A percentile compares a stretch with the other conserved stretches of the same genome.
These are phyloP conservation scores for Drosophila atripex DNA, from an alignment of 2,888 invertebrate genomes.

Conservation along the genomic window DNA sequence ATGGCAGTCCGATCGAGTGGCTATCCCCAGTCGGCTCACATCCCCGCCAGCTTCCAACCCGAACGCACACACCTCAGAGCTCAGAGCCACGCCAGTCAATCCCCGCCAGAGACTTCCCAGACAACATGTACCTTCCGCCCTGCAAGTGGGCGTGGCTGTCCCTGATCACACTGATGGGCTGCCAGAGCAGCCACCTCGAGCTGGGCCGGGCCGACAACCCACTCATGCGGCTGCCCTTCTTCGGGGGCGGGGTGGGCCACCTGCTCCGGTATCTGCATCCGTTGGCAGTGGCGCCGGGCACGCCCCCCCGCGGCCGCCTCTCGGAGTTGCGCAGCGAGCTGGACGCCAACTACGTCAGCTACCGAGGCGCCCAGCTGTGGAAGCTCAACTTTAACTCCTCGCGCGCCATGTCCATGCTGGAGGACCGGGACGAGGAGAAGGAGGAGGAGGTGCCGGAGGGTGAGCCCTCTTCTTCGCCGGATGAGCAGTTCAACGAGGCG, in stretches of 20 bases:
- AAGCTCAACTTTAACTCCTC: slow-evolving; percentile 75
- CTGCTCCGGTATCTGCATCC: slow-evolving; percentile 73
- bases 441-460: background rate
- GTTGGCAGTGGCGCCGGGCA: slow-evolving; percentile 40
- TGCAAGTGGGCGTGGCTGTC: slow-evolving; percentile 14
- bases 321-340: slow-evolving; percentile 74
- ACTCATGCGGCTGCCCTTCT: slow-evolving; percentile 72
- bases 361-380: slow-evolving; percentile 79
- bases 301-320: slow-evolving; percentile 43
- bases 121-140: background rate
- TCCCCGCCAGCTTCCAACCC: slow-evolving; percentile 19
- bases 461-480: slow-evolving; percentile 21
- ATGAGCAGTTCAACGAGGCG: slow-evolving; percentile 61
- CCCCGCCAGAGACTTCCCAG: background rate
- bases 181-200: background rate
- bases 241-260: slow-evolving; percentile 74
- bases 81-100: background rate
- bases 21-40: slow-evolving; percentile 18
- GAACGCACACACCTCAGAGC: slow-evolving; percentile 14
- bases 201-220: slow-evolving; percentile 83
- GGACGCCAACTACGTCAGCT: slow-evolving; percentile 79
- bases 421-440: slow-evolving; percentile 22
- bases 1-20: background rate
- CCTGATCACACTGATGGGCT: background rate
- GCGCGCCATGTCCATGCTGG: slow-evolving; percentile 37